Evolutionary conservation across 2,113 vertebrate species (phyloP).

Genomic region (Alces alces): DNA sequence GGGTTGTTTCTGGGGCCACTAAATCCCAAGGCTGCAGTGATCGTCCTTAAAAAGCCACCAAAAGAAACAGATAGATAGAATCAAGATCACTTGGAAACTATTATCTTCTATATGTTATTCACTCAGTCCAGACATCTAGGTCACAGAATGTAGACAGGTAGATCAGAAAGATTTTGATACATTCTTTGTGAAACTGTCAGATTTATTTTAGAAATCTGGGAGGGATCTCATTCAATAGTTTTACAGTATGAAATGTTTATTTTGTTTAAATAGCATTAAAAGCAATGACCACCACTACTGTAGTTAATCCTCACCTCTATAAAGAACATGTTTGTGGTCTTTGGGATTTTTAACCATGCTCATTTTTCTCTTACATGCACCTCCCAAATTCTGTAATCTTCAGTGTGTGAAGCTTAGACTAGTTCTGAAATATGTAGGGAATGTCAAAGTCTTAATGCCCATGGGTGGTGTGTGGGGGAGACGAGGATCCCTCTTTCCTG

Average conservation of each 20-base stretch:
- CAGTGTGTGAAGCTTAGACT: not conserved
- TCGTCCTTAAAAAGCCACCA: not conserved
- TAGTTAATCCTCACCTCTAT: not conserved
- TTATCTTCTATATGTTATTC: not conserved
- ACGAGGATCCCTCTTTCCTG: not conserved
- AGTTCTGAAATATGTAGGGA: not conserved
- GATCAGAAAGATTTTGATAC: not conserved
- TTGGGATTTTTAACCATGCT: conserved; percentile 13
- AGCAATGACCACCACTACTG: not conserved
- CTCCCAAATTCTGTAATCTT: not conserved
- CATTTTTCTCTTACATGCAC: not conserved
- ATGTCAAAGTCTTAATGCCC: not conserved
- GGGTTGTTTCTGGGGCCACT: not conserved
- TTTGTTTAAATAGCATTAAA: not conserved
- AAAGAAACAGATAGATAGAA: not conserved
- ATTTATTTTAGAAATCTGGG: not conserved
- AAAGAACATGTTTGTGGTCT: not conserved
- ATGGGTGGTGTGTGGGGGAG: not conserved
- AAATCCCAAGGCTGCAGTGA: not conserved
- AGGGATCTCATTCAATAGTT: not conserved
- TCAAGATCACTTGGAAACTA: not conserved
- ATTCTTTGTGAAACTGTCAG: not conserved
- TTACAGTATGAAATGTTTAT: not conserved
- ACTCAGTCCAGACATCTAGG: not conserved
- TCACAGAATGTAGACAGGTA: not conserved